Conservation (phyloP, 2,888 invertebrate species). For the Andrena camellia region DNA sequence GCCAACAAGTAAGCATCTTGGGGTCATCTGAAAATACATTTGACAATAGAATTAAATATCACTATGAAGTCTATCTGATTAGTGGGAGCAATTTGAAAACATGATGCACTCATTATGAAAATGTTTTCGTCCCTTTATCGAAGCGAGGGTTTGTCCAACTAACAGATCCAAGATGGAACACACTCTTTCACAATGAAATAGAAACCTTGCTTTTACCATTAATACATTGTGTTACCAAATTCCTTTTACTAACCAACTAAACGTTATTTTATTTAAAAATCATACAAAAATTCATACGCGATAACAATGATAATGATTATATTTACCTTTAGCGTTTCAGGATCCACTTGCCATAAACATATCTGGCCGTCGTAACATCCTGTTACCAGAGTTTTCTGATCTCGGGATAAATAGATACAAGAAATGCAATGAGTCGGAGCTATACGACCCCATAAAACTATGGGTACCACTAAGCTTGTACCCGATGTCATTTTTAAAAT, state of each 20-base stretch:
- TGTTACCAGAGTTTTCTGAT: slow-evolving; percentile 96
- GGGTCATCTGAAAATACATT: slow-evolving; percentile 89
- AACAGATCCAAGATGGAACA: not conserved
- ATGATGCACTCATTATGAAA: too few relatives aligned
- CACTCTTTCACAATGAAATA: not conserved
- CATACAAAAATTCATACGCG: too few relatives aligned
- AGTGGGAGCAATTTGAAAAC: too few relatives aligned
- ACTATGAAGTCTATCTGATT: too few relatives aligned
- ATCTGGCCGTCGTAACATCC: slow-evolving; percentile 99
- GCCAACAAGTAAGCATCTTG: slow-evolving; percentile 96
- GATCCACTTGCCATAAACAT: slow-evolving; percentile 97
- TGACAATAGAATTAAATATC: not conserved
- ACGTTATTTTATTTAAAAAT: too few relatives aligned
- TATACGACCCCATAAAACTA: slow-evolving; percentile 98
- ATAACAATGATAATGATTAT: not conserved
- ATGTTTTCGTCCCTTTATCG: too few relatives aligned
- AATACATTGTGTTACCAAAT: not conserved
- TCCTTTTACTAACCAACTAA: not conserved
- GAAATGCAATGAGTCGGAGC: slow-evolving; percentile 99
- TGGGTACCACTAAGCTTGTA: slow-evolving; percentile 97
- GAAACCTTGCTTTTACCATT: not conserved
- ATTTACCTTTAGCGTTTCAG: slow-evolving; percentile 90
- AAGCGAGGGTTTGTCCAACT: too few relatives aligned
- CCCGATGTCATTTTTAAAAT: slow-evolving; percentile 89
- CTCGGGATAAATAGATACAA: slow-evolving; percentile 95